phyloP scores from a whole-genome alignment of 2,797 vertebrate species.

The Amazonetta brasiliensis region DNA sequence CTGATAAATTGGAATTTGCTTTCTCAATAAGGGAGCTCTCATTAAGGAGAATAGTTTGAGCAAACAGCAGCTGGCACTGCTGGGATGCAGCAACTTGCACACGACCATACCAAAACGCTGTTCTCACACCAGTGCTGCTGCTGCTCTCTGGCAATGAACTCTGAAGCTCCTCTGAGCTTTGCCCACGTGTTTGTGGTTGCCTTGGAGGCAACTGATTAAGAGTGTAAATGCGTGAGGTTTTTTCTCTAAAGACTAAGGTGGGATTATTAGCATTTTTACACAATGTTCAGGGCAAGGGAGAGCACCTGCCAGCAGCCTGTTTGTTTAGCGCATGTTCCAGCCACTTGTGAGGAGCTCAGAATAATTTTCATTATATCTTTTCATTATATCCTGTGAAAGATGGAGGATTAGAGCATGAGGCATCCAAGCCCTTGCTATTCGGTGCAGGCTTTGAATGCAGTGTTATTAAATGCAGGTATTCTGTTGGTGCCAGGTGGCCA shows the following conservation, averaged over 20 bases:
- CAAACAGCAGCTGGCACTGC: background rate
- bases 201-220: background rate
- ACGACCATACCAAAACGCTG: accelerated
- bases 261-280: background rate
- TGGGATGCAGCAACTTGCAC: background rate
- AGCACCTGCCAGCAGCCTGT: background rate
- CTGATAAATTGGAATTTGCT: background rate
- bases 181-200: background rate
- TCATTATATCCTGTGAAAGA: accelerated
- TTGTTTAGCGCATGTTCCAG: background rate
- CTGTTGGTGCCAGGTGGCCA: background rate
- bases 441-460: background rate
- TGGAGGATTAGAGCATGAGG: background rate
- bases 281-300: background rate
- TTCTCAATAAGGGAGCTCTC: background rate
- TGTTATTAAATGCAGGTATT: background rate
- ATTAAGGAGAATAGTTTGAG: background rate
- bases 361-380: background rate
- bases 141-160: accelerated
- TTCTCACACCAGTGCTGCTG: background rate
- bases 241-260: background rate
- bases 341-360: background rate
- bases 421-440: background rate
- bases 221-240: accelerated
- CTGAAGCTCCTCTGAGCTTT: background rate